Percentiles rank a stretch among this genome's conserved stretches.
These are phyloP conservation scores for Cherax destructor DNA, from an alignment of 1,140 invertebrate genomes.

Conservation along the genomic window DNA sequence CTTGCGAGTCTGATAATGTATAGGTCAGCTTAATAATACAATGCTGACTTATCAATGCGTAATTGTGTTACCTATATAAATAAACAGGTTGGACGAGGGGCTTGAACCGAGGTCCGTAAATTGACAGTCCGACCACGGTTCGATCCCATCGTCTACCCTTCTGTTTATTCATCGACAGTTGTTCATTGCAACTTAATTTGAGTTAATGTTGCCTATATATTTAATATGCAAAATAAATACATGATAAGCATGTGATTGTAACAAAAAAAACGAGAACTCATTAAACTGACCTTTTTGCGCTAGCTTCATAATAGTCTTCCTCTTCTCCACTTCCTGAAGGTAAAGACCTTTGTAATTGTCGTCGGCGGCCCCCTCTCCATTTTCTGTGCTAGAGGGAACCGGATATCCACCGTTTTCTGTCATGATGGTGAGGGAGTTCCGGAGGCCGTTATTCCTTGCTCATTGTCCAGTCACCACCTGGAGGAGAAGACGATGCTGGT, in stretches of 20 bases:
- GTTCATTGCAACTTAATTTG: no score
- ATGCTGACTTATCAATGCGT: no score
- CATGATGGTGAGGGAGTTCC: not conserved
- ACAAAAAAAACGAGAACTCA: not conserved
- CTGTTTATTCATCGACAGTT: no score
- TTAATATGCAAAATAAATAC: no score
- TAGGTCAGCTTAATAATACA: no score
- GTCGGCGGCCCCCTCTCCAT: conserved; percentile 27
- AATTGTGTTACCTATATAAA: no score
- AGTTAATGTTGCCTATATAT: no score
- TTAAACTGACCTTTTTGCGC: conserved; percentile 37
- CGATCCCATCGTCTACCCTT: no score
- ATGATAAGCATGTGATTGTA: not conserved
- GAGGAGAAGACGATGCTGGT: not conserved
- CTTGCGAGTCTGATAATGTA: no score
- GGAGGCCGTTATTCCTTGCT: not conserved
- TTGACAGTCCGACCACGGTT: no score
- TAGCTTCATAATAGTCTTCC: conserved; percentile 44
- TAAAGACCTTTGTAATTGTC: conserved; percentile 36
- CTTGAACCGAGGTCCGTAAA: no score
- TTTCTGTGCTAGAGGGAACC: conserved; percentile 21
- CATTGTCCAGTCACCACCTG: not conserved
- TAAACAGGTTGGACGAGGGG: no score
- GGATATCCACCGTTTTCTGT: conserved; percentile 25
- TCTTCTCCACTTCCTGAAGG: conserved; percentile 46